Evolutionary conservation across 2,888 invertebrate genomes (phyloP), one percentile per base, ranked within the genome.

Genomic region (Dynastes tityus): DNA sequence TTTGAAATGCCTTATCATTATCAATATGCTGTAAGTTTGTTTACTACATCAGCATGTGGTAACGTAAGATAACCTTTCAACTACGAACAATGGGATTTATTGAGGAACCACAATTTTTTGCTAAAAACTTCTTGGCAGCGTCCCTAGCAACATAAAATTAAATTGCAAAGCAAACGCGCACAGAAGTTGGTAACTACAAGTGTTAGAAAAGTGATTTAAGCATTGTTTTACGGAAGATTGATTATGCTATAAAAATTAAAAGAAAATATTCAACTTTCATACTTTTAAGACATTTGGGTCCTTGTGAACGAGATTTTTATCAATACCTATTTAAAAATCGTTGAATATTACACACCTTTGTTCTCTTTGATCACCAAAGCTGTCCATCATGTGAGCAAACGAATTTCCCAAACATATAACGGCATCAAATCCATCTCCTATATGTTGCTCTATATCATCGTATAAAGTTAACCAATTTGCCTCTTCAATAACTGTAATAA

Each of bases 361-460:
- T 81, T 95, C 93, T 22, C 94, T 89, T 87, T 95, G 95, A 88
- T 96, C 95, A 0, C 95, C 95, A 82, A 89, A 92, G 75, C 93
- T 92, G 85, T 97, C 96, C 82, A 96, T 91, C 85, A 97, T 91
- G 89, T 97, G 97, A 76, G 97, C 96, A 87, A 97, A 97, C 1
- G 97, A 97, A 88, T 97, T 97, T 67, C 97, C 97, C 74, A 97
- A 90, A 86, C 97, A 97, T 81, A 97, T 94, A 45, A 97, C 96
- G 0, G 97, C 97, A 89, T 97, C 97, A 86, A 96, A 97, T 76
- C 93, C 92, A 11, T 90, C 91, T 2, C 91, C 91, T 0, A 93
- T 90, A 0, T 92, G 85, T 81, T 92, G 89, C 71, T 91, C 89
- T 45, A 97, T 91, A 85, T 97, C 96, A 51, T 94, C 92, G 3